These are phyloP conservation scores for Lepidochitona cinerea DNA, from an alignment of 2,888 invertebrate genomes.

Conservation along the genomic window DNA sequence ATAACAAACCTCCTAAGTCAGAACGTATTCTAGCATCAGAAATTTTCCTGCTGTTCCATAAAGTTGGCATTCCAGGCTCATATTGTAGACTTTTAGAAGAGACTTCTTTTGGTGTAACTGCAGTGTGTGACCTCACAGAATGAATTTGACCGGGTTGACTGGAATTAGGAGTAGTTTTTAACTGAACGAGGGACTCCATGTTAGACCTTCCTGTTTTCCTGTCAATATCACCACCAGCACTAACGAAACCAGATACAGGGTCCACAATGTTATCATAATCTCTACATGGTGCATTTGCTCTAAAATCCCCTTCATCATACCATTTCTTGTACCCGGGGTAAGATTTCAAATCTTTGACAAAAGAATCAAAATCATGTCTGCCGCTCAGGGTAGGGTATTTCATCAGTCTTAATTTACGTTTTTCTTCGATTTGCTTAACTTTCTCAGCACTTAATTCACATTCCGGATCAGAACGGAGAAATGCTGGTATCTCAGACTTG, in stretches of 20 bases:
- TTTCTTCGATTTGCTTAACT: slow-evolving; percentile 52
- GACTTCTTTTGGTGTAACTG: slow-evolving; percentile 57
- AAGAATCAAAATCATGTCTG: slow-evolving; percentile 58
- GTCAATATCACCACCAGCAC: slow-evolving; percentile 65
- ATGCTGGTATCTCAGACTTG: slow-evolving; percentile 53
- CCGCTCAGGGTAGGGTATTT: slow-evolving; percentile 62
- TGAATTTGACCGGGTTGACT: slow-evolving; percentile 46
- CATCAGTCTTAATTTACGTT: slow-evolving; percentile 57
- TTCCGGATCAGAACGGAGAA: slow-evolving; percentile 56
- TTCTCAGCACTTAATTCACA: slow-evolving; percentile 52
- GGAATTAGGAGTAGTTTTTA: slow-evolving; percentile 59
- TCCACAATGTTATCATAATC: slow-evolving; percentile 66
- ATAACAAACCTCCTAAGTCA: slow-evolving; percentile 67
- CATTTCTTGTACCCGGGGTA: slow-evolving; percentile 47
- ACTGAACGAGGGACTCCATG: slow-evolving; percentile 56
- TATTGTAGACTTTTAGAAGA: slow-evolving; percentile 53
- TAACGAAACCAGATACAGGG: slow-evolving; percentile 67
- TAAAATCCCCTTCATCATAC: slow-evolving; percentile 63
- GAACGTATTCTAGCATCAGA: slow-evolving; percentile 61
- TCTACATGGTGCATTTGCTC: slow-evolving; percentile 59
- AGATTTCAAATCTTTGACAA: slow-evolving; percentile 43
- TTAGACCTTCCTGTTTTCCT: slow-evolving; percentile 58
- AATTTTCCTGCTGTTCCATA: slow-evolving; percentile 64
- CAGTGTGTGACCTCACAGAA: slow-evolving; percentile 47
- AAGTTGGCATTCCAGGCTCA: slow-evolving; percentile 60